Percentiles rank a stretch among this genome's conserved stretches.
These are phyloP conservation scores for Platysteira castanea DNA, from an alignment of 2,113 vertebrate species.

Conservation along the genomic window DNA sequence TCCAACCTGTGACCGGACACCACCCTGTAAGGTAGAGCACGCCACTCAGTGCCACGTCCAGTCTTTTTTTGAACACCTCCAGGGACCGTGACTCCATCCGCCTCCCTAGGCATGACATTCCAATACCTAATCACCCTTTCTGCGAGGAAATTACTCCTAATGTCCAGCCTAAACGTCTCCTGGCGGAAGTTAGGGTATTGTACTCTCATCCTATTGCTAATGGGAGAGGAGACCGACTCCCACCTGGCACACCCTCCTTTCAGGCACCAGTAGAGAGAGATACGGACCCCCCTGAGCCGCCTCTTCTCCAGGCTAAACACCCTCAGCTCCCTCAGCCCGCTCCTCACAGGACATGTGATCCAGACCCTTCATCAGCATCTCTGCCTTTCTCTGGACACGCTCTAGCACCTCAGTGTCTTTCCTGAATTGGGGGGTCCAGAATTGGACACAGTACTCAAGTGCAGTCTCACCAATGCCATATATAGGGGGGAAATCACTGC, in stretches of 20 bases:
- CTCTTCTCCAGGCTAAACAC: not conserved
- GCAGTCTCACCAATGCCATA: not conserved
- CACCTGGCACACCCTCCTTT: not conserved
- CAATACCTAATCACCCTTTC: not conserved
- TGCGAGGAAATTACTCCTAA: not conserved
- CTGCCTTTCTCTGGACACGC: not conserved
- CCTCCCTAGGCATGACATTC: not conserved
- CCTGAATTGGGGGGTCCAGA: not conserved
- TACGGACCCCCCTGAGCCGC: accelerated
- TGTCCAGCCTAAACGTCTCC: not conserved
- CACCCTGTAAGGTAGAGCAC: not conserved
- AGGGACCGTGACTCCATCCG: not conserved
- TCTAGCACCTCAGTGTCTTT: not conserved
- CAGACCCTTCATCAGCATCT: not conserved
- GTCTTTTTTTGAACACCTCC: not conserved
- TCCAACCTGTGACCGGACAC: not conserved
- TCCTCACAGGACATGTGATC: not conserved
- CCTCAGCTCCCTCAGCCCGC: not conserved
- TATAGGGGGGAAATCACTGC: not conserved
- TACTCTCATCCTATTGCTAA: not conserved
- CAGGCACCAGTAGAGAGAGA: no score
- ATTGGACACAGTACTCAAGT: not conserved
- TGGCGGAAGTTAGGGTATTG: not conserved
- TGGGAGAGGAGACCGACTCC: not conserved
- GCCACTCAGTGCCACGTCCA: not conserved